phyloP scores from a whole-genome alignment of 2,888 invertebrate species.

The Dynastes maya region DNA sequence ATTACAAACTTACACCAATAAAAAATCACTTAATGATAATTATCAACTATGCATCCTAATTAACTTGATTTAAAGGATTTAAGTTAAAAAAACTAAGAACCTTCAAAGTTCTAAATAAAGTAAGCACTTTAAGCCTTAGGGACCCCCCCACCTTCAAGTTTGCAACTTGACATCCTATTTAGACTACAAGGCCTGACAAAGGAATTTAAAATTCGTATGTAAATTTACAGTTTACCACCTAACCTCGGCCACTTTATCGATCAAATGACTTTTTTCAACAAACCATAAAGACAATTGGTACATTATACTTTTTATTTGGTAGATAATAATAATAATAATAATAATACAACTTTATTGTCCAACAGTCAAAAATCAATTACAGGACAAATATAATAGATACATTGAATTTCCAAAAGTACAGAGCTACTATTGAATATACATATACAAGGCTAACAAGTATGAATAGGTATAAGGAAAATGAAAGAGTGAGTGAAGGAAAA shows the following conservation, averaged over 20 bases:
- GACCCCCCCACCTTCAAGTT: constrained; percentile 75
- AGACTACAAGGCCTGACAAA: constrained; percentile 75
- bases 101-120: constrained; percentile 78
- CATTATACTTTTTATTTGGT: constrained; percentile 48
- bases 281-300: constrained; percentile 87
- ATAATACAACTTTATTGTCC: too few species aligned
- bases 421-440: too few species aligned
- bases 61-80: constrained; percentile 70
- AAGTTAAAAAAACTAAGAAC: constrained; percentile 77
- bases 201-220: constrained; percentile 62
- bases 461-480: too few species aligned
- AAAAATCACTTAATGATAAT: constrained; percentile 67
- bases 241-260: constrained; percentile 76
- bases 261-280: constrained; percentile 81
- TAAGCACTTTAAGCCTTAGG: constrained; percentile 75
- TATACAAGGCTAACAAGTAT: too few species aligned
- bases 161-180: constrained; percentile 77
- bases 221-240: constrained; percentile 80
- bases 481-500: too few species aligned
- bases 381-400: too few species aligned
- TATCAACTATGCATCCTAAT: constrained; percentile 61
- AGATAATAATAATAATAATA: too few species aligned
- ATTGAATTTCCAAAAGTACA: too few species aligned
- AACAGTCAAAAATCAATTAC: too few species aligned
- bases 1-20: constrained; percentile 60